Evolutionary conservation across 1,140 invertebrate genomes (phyloP).

Genomic region (Cryptotermes secundus): DNA sequence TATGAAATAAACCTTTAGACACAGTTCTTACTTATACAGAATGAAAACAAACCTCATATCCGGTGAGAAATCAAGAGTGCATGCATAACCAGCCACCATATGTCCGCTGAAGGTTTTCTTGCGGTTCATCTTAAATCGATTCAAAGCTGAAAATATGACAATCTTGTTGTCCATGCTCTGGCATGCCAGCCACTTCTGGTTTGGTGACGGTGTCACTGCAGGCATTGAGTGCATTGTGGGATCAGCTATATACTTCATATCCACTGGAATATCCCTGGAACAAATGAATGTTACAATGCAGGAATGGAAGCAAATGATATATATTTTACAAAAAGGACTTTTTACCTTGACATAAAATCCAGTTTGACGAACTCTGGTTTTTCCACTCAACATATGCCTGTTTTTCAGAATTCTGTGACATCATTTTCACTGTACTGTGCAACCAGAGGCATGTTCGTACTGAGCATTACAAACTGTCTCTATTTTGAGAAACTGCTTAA

Average conservation of each 20-base stretch:
- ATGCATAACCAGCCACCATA: constrained; percentile 99
- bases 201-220: constrained; percentile 89
- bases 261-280: constrained; percentile 94
- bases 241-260: constrained; percentile 99
- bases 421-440: no score
- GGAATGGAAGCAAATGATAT: no score
- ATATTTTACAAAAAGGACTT: no score
- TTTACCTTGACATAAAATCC: no score
- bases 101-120: constrained; percentile 98
- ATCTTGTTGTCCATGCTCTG: constrained; percentile 99
- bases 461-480: no score
- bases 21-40: neutral
- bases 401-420: no score
- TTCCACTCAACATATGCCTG: no score
- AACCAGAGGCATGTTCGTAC: no score
- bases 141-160: constrained; percentile 94
- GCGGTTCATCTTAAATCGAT: constrained; percentile 95
- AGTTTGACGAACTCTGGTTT: no score
- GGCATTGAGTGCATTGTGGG: constrained; percentile 99
- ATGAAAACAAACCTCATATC: constrained; percentile 83
- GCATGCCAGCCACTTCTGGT: constrained; percentile 98
- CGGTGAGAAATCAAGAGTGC: constrained; percentile 94
- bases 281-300: constrained; percentile 19
- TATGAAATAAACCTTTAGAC: no score
- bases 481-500: no score